Base-by-base conservation (phyloP, 2,113 vertebrate species). In the Xiphophorus hellerii region DNA sequence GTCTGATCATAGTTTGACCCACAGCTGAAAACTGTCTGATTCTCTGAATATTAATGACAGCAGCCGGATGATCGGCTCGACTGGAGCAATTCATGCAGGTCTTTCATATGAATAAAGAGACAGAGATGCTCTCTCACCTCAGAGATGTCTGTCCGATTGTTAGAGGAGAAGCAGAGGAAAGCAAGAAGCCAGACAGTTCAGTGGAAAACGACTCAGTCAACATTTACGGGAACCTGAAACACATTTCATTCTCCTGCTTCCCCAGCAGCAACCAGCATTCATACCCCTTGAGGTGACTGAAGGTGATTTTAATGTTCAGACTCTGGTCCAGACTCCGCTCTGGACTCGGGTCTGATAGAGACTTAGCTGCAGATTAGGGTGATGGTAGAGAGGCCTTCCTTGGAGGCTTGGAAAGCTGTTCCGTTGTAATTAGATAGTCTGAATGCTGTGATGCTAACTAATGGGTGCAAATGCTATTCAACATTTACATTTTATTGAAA, bases 131-230 rank as follows among this genome's bases (percentile, higher is more conserved):
- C 69, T 94, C 98, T 99, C 96, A 99, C 97, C 98, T 99, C 92
- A 96, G 94, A 91, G 97, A 92, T 88, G 96, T 93, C 97, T 99
- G 96, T 97, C 97, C 97, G 93, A 96, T 95, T 95, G 95, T 89
- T 92, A 88, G 93, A 89, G 92, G 89, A 90, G 90, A 95, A 83
- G 89, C 74, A 91, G 66, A 78, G 95, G 94, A 90, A 90, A 90
- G 88, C 82, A 71, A 85, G 65, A 90, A 74, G 28, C 30, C 82
- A 87, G 76, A 90, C 67, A 83, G 77, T 66, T 42, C 12, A 58
- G 51, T 66, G 66, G 63, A 35, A 22, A 69, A 64, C 12, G 28
- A 27, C 64, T 62, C 12, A 29, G 60, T 29, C 28, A 62, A 62
- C 27, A 62, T 62, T 28, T 28, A 62, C 11, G 14, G 29, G 14